These are phyloP conservation scores for Thecocarcelia acutangulata DNA, from an alignment of 2,888 invertebrate genomes.

Conservation along the genomic window DNA sequence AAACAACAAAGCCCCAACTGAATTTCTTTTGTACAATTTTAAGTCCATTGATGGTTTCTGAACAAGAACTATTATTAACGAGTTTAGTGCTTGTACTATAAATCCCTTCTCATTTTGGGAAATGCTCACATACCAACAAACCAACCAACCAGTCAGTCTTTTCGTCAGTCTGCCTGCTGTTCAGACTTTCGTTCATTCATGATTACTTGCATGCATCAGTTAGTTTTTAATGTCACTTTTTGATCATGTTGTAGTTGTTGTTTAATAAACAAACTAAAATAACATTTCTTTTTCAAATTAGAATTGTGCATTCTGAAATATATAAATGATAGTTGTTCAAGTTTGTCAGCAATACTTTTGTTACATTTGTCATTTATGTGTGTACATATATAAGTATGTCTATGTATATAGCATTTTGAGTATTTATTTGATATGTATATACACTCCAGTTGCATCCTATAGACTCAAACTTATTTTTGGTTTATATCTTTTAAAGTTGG, in stretches of 20 bases:
- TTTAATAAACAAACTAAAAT: slow-evolving; percentile 31
- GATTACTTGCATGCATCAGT: slow-evolving; percentile 59
- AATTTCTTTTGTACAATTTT: slow-evolving; percentile 21
- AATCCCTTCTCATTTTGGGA: slow-evolving; percentile 1
- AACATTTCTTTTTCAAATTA: slow-evolving; percentile 15
- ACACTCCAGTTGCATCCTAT: background rate
- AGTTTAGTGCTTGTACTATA: slow-evolving; percentile 8
- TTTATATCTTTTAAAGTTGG: too few relatives aligned
- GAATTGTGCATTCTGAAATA: slow-evolving; percentile 1
- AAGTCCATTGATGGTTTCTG: slow-evolving; percentile 9
- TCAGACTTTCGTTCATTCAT: slow-evolving; percentile 48
- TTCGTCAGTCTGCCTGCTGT: background rate
- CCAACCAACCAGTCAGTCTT: slow-evolving; percentile 1
- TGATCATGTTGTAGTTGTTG: slow-evolving; percentile 25
- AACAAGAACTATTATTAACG: slow-evolving; percentile 6
- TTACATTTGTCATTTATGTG: slow-evolving; percentile 10
- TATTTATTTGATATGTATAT: background rate
- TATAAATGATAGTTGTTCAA: background rate
- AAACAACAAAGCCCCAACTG: too few relatives aligned
- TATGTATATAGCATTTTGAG: background rate
- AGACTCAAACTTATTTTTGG: background rate
- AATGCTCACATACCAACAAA: too few relatives aligned
- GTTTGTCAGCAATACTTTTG: background rate
- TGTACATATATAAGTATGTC: too few relatives aligned
- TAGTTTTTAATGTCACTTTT: slow-evolving; percentile 51